Conservation (phyloP, 2,797 vertebrate species). For the Sebastes iracundus region DNA sequence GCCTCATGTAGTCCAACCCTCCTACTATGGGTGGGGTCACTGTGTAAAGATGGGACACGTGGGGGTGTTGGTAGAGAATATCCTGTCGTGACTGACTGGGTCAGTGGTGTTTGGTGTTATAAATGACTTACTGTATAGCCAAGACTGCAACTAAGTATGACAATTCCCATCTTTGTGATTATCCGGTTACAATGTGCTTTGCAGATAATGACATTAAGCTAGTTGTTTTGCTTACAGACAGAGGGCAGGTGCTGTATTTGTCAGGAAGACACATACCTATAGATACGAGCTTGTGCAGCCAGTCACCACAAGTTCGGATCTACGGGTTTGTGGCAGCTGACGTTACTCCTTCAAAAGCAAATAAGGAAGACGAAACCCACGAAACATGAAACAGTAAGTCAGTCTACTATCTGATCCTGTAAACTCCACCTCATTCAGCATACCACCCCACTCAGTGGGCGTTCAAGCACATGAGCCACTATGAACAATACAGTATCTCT, state of each 20-base stretch:
- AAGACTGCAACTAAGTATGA: background rate
- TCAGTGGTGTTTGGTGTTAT: slow-evolving; percentile 4
- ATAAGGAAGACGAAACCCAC: slow-evolving; percentile 21
- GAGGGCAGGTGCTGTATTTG: slow-evolving; percentile 68
- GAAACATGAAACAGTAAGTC: slow-evolving; percentile 12
- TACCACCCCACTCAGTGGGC: background rate
- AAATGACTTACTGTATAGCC: background rate
- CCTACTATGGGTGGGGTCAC: slow-evolving; percentile 61
- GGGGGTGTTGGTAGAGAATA: slow-evolving; percentile 15
- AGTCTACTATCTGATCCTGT: slow-evolving; percentile 1
- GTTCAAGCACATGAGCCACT: slow-evolving; percentile 17
- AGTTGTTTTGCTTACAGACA: slow-evolving; percentile 13
- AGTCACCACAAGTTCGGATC: slow-evolving; percentile 99
- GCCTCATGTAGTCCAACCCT: slow-evolving; percentile 37
- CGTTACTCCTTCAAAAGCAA: slow-evolving; percentile 70
- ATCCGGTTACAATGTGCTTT: slow-evolving; percentile 12
- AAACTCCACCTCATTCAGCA: background rate
- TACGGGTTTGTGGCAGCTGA: slow-evolving; percentile 98
- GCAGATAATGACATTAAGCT: background rate
- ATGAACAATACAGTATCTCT: background rate
- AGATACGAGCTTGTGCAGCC: slow-evolving; percentile 98
- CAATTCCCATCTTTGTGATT: slow-evolving; percentile 4
- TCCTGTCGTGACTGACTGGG: background rate
- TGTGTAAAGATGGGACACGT: slow-evolving; percentile 35
- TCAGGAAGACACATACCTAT: slow-evolving; percentile 97